phyloP scores from a whole-genome alignment of 2,113 vertebrate genomes.

The Peromyscus maniculatus region DNA sequence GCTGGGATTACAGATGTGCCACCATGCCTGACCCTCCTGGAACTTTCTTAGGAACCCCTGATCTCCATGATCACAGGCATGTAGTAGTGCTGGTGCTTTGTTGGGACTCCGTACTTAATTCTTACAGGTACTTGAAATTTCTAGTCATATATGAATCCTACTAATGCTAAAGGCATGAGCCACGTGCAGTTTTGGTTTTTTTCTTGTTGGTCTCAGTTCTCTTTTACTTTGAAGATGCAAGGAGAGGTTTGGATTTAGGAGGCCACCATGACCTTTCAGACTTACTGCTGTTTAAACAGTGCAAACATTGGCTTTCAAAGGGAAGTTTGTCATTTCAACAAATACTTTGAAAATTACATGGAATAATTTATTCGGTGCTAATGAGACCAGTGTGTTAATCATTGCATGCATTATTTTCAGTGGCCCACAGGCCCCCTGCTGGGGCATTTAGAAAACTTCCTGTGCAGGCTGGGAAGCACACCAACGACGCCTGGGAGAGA shows the following conservation, averaged over 20 bases:
- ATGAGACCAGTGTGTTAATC: conserved; percentile 26
- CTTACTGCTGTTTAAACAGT: conserved; percentile 14
- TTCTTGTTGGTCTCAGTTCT: neutral
- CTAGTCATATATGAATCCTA: neutral
- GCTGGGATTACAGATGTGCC: neutral
- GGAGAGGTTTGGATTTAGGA: conserved; percentile 54
- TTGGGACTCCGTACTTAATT: neutral
- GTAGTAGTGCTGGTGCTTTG: neutral
- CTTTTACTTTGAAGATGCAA: conserved; percentile 12
- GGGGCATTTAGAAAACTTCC: conserved; percentile 25
- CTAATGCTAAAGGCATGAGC: neutral
- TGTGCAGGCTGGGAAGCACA: neutral
- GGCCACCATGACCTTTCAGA: neutral
- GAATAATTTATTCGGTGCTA: conserved; percentile 38
- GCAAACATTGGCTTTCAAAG: conserved; percentile 56
- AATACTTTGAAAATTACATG: conserved; percentile 46
- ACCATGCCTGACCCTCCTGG: neutral
- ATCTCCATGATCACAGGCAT: neutral
- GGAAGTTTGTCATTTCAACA: conserved; percentile 58
- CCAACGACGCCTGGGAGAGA: neutral
- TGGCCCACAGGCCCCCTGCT: conserved; percentile 51
- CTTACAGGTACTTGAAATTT: neutral
- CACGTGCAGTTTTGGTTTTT: neutral
- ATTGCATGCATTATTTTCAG: conserved; percentile 2
- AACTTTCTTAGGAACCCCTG: neutral